phyloP scores from a whole-genome alignment of 2,797 vertebrate genomes.

The Danio choprae region DNA sequence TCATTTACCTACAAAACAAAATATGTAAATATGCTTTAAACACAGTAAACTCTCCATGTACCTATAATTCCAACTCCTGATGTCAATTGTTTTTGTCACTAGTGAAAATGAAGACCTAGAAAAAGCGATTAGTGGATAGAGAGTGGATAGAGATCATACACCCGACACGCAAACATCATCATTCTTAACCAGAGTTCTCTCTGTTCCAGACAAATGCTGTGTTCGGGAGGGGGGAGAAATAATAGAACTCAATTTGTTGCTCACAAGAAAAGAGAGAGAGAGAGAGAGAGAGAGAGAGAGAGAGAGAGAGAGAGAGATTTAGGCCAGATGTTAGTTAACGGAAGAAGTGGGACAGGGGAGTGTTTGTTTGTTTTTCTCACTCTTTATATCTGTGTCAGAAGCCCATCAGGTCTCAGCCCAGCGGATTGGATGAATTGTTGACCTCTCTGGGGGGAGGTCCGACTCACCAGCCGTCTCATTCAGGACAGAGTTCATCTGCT shows the following conservation, averaged over 20 bases:
- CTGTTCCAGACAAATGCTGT: conserved; percentile 43
- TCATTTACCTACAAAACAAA: neutral
- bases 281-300: neutral
- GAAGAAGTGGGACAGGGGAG: conserved; percentile 32
- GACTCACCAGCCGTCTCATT: neutral
- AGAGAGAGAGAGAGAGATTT: conserved; percentile 20
- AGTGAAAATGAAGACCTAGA: conserved; percentile 32
- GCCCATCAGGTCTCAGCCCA: neutral
- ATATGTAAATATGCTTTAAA: neutral
- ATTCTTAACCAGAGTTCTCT: conserved; percentile 11
- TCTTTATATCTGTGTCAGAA: conserved; percentile 22
- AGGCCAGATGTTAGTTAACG: conserved; percentile 39
- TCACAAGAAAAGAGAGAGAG: conserved; percentile 23
- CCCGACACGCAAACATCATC: conserved; percentile 7
- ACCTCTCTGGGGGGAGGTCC: neutral
- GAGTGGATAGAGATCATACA: neutral
- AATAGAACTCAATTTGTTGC: conserved; percentile 36
- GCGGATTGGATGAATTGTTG: neutral
- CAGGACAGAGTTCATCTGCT: too few species aligned
- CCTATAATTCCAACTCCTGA: neutral
- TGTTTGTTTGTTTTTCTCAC: neutral
- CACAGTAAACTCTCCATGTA: neutral
- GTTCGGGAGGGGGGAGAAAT: neutral
- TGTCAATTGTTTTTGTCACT: conserved; percentile 29
- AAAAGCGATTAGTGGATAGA: conserved; percentile 31